Conservation (phyloP, 2,797 vertebrate genomes). For the Sebastes itinus region DNA sequence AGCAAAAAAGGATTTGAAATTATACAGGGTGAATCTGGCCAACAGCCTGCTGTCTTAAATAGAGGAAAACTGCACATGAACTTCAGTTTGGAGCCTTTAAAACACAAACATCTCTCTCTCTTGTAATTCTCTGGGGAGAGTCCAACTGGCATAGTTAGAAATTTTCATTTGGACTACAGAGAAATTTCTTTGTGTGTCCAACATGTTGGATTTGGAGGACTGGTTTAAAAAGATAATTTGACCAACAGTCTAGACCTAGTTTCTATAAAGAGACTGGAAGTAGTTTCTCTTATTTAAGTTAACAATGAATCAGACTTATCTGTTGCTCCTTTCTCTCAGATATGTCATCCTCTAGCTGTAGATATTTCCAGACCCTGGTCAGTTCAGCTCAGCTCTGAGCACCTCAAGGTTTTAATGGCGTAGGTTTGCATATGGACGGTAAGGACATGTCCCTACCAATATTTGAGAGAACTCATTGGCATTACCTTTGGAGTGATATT, state of each 20-base stretch:
- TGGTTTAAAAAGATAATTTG: not conserved
- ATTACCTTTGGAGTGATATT: not conserved
- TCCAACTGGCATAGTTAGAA: not conserved
- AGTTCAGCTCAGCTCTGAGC: not conserved
- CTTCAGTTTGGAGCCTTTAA: constrained; percentile 5
- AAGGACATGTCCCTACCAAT: not conserved
- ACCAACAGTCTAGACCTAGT: not conserved
- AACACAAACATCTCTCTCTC: constrained; percentile 23
- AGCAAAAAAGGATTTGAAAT: constrained; percentile 52
- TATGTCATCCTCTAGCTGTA: not conserved
- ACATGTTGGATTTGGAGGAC: constrained; percentile 2
- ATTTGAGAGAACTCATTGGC: not conserved
- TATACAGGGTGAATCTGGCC: constrained; percentile 50
- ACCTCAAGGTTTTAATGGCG: too few relatives aligned
- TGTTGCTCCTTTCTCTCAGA: not conserved
- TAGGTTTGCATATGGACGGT: too few relatives aligned
- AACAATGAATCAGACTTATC: not conserved
- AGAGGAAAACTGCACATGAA: constrained; percentile 17
- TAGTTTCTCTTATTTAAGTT: not conserved
- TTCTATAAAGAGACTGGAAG: not conserved
- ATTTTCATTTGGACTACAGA: not conserved
- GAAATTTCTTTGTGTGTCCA: constrained; percentile 2
- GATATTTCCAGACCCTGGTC: not conserved
- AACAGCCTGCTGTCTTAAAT: constrained; percentile 36
- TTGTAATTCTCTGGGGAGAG: not conserved